Evolutionary conservation across 92 coral and sea anemone genomes (phyloP).

Genomic region (Porites rus): DNA sequence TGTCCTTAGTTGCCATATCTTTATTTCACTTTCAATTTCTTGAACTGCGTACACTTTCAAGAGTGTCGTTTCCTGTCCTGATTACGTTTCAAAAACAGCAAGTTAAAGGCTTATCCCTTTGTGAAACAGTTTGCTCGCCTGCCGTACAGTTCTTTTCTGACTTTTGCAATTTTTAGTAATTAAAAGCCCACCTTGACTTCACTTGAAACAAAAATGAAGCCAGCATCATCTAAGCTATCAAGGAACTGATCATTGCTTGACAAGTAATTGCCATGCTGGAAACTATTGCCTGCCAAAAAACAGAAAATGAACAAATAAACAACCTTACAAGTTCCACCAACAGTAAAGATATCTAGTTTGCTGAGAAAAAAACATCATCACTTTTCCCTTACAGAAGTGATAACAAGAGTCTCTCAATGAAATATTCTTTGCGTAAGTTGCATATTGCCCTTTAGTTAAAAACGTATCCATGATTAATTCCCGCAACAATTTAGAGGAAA

Average conservation of each 20-base stretch:
- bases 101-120: too few relatives aligned
- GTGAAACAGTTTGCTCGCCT: background rate
- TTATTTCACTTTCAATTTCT: too few relatives aligned
- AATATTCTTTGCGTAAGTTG: too few relatives aligned
- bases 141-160: background rate
- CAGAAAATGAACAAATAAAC: background rate
- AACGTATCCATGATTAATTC: too few relatives aligned
- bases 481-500: too few relatives aligned
- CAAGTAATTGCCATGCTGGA: slow-evolving; percentile 90
- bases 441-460: too few relatives aligned
- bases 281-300: slow-evolving; percentile 59
- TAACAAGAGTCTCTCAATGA: too few relatives aligned
- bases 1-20: too few relatives aligned
- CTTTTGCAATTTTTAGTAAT: background rate
- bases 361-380: background rate
- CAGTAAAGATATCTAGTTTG: background rate
- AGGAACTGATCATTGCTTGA: slow-evolving; percentile 80
- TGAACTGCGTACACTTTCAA: too few relatives aligned
- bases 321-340: background rate
- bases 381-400: background rate
- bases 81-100: too few relatives aligned
- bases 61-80: too few relatives aligned
- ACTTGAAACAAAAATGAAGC: slow-evolving; percentile 77
- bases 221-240: slow-evolving; percentile 77
- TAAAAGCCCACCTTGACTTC: slow-evolving; percentile 64